These are phyloP conservation scores for Ciconia maguari DNA, from an alignment of 2,113 vertebrate genomes.

Conservation along the genomic window DNA sequence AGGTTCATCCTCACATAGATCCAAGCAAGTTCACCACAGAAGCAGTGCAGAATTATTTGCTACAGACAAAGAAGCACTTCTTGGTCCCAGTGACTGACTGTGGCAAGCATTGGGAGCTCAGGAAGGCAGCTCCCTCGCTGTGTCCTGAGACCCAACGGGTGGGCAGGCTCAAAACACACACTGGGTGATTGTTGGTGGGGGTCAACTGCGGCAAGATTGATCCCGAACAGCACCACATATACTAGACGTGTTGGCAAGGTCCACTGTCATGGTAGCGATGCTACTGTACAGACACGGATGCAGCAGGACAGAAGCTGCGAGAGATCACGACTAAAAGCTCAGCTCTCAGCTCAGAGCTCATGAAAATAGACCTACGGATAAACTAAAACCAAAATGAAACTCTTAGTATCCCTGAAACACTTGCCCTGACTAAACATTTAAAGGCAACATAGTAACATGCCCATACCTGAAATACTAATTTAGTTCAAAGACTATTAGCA, in stretches of 20 bases:
- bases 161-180: not conserved
- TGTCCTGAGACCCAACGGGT: not conserved
- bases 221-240: rapidly evolving
- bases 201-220: rapidly evolving
- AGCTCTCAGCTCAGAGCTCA: not conserved
- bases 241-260: not conserved
- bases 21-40: not conserved
- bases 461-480: not conserved
- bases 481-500: not conserved
- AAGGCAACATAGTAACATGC: not conserved
- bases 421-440: not conserved
- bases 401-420: not conserved
- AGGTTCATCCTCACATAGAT: not conserved
- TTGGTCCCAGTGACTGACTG: not conserved
- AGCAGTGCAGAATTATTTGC: not conserved
- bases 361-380: not conserved
- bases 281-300: not conserved
- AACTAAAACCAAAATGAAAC: not conserved
- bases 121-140: not conserved
- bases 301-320: not conserved
- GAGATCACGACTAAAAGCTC: not conserved
- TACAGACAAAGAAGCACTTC: not conserved
- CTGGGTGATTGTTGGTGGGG: not conserved
- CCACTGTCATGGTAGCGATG: not conserved
- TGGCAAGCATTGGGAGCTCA: not conserved